These are phyloP conservation scores for Platichthys stellatus DNA, from an alignment of 2,113 vertebrate species.

Conservation along the genomic window DNA sequence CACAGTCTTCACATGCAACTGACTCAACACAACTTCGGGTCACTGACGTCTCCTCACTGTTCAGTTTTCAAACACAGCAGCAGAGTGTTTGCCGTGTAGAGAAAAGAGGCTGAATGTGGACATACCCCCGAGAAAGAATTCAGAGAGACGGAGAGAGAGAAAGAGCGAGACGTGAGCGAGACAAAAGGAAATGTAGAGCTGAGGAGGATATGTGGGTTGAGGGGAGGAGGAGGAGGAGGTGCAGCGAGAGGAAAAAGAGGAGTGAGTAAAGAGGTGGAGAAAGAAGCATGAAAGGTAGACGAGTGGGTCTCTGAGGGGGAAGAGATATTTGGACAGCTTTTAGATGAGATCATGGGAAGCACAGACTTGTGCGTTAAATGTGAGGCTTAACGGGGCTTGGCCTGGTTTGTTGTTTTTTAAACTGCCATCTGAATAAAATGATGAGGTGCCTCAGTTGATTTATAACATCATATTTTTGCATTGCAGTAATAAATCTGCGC, in stretches of 20 bases:
- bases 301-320: conserved; percentile 19
- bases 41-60: too few relatives aligned
- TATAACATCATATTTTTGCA: too few relatives aligned
- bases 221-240: background rate
- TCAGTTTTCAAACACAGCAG: too few relatives aligned
- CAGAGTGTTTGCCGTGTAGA: too few relatives aligned
- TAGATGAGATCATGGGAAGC: conserved; percentile 3
- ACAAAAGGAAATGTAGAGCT: background rate
- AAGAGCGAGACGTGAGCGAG: background rate
- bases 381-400: conserved; percentile 50
- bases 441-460: background rate
- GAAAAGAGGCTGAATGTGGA: background rate
- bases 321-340: conserved; percentile 7
- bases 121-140: too few relatives aligned
- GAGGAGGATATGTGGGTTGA: background rate
- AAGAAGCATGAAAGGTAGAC: conserved; percentile 22
- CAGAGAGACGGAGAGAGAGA: too few relatives aligned
- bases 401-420: background rate
- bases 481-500: too few relatives aligned
- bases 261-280: conserved; percentile 20
- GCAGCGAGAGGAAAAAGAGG: background rate
- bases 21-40: too few relatives aligned
- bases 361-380: conserved; percentile 45
- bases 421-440: background rate
- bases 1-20: too few relatives aligned